Evolutionary conservation across 2,888 invertebrate genomes (phyloP).

Genomic region (Catocala sponsa): DNA sequence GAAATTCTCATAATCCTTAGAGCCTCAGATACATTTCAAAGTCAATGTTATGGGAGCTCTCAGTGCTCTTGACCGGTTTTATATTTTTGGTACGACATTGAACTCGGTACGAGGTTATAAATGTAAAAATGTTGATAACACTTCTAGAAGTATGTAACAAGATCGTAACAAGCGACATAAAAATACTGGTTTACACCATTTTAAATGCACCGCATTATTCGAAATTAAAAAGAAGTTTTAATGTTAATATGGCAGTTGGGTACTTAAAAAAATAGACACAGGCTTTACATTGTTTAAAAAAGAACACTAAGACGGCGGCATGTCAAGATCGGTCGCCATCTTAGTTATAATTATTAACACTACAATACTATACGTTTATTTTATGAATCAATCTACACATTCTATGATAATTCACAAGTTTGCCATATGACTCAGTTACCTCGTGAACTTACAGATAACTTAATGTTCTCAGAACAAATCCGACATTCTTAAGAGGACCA

Average conservation of each 20-base stretch:
- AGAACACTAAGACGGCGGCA: background rate
- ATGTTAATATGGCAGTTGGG: no score
- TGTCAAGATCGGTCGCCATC: background rate
- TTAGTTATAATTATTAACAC: background rate
- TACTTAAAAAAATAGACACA: no score
- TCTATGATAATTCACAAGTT: conserved; percentile 21
- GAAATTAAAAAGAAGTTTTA: no score
- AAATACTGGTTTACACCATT: conserved; percentile 19
- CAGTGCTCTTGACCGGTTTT: conserved; percentile 36
- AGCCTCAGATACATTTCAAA: background rate
- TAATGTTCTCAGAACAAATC: conserved; percentile 57
- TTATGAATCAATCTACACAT: conserved; percentile 13
- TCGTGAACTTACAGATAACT: conserved; percentile 47
- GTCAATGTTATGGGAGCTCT: conserved; percentile 5
- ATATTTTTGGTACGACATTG: conserved; percentile 49
- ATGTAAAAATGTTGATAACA: conserved; percentile 29
- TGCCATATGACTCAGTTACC: conserved; percentile 46
- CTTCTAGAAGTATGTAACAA: conserved; percentile 6
- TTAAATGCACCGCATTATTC: background rate
- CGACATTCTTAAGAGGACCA: conserved; percentile 52
- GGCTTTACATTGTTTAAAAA: no score
- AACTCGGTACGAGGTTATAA: conserved; percentile 47
- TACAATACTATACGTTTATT: background rate
- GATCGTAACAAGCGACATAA: conserved; percentile 2
- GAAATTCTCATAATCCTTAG: background rate